phyloP scores from a whole-genome alignment of 2,113 vertebrate genomes.

The Todiramphus saurophagus region DNA sequence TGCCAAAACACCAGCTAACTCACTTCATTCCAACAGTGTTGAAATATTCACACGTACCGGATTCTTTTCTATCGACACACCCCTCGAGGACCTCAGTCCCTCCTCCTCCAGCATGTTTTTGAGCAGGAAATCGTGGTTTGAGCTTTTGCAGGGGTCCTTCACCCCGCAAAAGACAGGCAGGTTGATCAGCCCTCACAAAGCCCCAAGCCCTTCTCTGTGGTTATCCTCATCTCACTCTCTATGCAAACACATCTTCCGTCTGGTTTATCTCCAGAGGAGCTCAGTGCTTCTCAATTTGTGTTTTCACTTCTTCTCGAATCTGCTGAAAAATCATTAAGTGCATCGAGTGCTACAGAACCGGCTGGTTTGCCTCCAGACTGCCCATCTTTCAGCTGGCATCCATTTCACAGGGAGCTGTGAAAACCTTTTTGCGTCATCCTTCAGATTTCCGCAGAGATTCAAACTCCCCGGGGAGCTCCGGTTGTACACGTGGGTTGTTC shows the following conservation, averaged over 20 bases:
- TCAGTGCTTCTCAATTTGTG: background rate
- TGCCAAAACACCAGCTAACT: background rate
- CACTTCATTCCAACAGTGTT: background rate
- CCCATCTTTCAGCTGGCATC: background rate
- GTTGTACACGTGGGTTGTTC: background rate
- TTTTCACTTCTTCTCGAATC: background rate
- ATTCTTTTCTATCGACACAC: background rate
- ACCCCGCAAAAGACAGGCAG: background rate
- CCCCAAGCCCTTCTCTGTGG: background rate
- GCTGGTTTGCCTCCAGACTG: background rate
- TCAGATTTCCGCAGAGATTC: background rate
- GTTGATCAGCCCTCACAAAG: background rate
- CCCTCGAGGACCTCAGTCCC: background rate
- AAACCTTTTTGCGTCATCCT: background rate
- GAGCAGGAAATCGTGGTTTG: background rate
- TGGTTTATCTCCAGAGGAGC: background rate
- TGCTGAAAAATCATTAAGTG: background rate
- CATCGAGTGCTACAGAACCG: background rate
- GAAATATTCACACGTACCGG: background rate
- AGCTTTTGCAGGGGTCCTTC: background rate
- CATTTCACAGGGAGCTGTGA: background rate
- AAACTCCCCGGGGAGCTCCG: background rate
- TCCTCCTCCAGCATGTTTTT: background rate
- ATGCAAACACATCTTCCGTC: background rate
- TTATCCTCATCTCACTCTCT: background rate